Evolutionary conservation across 2,888 invertebrate species (phyloP).

Genomic region (Latrodectus elegans): DNA sequence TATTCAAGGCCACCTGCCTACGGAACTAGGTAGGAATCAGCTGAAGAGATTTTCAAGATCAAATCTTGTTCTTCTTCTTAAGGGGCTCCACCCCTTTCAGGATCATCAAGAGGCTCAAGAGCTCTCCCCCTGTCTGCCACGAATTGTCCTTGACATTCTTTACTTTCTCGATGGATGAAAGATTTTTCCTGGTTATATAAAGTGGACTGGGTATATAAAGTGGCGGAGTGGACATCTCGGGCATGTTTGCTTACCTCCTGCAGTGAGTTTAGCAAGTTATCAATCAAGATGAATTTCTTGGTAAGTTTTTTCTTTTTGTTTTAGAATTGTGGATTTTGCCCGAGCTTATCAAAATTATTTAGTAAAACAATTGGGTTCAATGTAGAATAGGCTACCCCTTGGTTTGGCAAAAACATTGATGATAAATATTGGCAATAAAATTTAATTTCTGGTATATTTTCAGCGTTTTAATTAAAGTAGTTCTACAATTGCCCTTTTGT

Average conservation of each 20-base stretch:
- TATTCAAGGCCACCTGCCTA: conserved; percentile 5
- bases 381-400: no score
- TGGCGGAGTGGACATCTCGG: no score
- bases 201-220: conserved; percentile 24
- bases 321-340: no score
- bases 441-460: no score
- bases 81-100: conserved; percentile 3
- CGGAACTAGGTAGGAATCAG: not conserved
- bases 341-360: no score
- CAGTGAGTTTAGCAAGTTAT: conserved; percentile 42
- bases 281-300: conserved; percentile 36
- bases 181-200: conserved; percentile 31
- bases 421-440: no score
- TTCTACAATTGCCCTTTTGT: no score
- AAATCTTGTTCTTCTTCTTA: not conserved
- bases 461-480: no score
- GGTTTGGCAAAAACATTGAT: no score
- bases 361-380: no score
- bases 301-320: conserved; percentile 1
- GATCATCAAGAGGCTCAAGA: not conserved
- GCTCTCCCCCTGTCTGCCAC: not conserved
- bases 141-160: not conserved
- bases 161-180: not conserved
- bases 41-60: not conserved
- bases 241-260: conserved; percentile 58